Conservation (phyloP, 2,113 vertebrate species). For the Tachuris rubrigastra region DNA sequence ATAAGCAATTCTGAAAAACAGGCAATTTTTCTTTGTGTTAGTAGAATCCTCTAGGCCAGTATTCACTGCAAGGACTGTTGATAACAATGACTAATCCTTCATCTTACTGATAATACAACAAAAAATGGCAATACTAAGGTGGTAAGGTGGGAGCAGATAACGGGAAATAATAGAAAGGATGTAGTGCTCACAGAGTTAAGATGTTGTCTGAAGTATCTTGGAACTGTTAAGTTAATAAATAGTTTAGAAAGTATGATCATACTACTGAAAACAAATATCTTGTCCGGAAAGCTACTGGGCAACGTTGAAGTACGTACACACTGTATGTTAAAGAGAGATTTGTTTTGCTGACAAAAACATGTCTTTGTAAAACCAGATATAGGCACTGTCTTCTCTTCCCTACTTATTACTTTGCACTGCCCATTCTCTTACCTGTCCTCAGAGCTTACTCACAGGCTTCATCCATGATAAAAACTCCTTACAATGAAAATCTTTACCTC, state of each 20-base stretch:
- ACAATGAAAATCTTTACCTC: background rate
- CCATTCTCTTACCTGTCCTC: background rate
- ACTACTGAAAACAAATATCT: background rate
- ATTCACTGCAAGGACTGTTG: background rate
- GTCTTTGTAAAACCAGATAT: background rate
- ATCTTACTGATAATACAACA: background rate
- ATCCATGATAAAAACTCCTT: background rate
- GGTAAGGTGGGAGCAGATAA: background rate
- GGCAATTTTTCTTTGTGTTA: conserved; percentile 26
- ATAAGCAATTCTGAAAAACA: conserved; percentile 83
- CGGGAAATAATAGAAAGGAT: background rate
- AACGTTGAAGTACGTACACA: background rate
- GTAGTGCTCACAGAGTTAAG: background rate
- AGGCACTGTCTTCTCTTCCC: background rate
- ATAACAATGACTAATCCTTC: background rate
- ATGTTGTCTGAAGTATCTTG: background rate
- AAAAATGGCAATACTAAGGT: background rate
- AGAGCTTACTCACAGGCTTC: background rate
- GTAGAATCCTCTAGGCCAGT: background rate
- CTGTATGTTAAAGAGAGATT: background rate
- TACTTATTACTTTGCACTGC: background rate
- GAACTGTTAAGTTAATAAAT: background rate
- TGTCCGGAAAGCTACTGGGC: background rate
- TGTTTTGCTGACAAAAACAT: background rate
- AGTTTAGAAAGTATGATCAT: background rate